Evolutionary conservation across 2,113 vertebrate species (phyloP).

Genomic region (Eclectus roratus): DNA sequence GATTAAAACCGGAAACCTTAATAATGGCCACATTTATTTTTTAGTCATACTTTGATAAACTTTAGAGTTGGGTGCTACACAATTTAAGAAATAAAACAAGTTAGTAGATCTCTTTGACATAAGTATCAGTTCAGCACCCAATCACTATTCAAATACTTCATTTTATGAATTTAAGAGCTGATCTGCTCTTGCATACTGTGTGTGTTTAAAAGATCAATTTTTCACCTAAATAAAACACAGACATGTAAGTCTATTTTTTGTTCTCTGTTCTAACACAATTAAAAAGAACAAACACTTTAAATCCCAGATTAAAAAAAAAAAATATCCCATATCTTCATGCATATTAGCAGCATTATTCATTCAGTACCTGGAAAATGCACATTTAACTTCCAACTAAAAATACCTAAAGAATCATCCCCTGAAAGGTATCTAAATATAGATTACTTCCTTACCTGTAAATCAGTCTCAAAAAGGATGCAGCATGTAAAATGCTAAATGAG

Average conservation of each 20-base stretch:
- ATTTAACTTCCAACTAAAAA: constrained; percentile 60
- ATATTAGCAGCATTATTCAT: background rate
- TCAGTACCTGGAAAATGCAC: background rate
- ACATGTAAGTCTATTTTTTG: background rate
- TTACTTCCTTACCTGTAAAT: constrained; percentile 66
- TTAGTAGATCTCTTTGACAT: background rate
- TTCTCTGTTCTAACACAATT: background rate
- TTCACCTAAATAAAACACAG: background rate
- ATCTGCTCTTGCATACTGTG: background rate
- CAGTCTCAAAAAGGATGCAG: constrained; percentile 11
- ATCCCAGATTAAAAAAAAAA: background rate
- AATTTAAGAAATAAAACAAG: background rate
- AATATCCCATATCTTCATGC: background rate
- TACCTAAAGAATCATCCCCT: background rate
- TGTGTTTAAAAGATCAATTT: background rate
- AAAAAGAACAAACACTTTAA: background rate
- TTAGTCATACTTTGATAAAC: background rate
- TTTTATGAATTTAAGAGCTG: background rate
- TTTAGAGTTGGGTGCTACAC: background rate
- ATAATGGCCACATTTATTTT: background rate
- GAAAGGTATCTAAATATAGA: constrained; percentile 69
- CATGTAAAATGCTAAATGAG: background rate
- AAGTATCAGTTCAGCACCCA: background rate
- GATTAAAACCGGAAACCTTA: background rate
- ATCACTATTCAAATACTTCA: background rate